These are phyloP conservation scores for Melanophora roralis DNA, from an alignment of 2,888 invertebrate species.

Conservation along the genomic window DNA sequence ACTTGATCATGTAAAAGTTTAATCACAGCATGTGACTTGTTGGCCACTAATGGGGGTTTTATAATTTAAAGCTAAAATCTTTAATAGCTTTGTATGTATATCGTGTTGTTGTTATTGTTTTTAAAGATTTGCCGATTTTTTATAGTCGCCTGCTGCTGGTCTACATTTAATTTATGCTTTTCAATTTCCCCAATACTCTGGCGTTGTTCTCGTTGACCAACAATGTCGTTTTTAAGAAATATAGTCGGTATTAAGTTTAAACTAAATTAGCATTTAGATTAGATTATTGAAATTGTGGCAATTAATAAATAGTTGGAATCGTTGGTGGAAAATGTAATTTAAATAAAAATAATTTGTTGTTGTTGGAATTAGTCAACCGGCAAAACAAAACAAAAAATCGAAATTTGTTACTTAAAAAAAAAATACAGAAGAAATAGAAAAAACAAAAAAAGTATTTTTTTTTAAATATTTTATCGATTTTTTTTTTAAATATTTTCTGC, in stretches of 20 bases:
- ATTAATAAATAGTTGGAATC: slow-evolving; percentile 51
- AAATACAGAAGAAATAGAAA: too few relatives aligned
- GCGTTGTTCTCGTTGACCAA: background rate
- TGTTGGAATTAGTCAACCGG: slow-evolving; percentile 26
- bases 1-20: slow-evolving; percentile 53
- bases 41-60: slow-evolving; percentile 59
- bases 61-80: slow-evolving; percentile 48
- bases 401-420: too few relatives aligned
- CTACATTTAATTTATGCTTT: slow-evolving; percentile 55
- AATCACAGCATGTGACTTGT: slow-evolving; percentile 60
- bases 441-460: too few relatives aligned
- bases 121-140: slow-evolving; percentile 14
- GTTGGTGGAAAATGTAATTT: slow-evolving; percentile 18
- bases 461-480: too few relatives aligned
- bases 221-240: background rate
- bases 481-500: too few relatives aligned
- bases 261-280: slow-evolving; percentile 61
- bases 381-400: background rate
- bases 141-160: slow-evolving; percentile 28
- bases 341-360: slow-evolving; percentile 25
- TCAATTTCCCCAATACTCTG: background rate
- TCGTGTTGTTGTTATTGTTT: background rate
- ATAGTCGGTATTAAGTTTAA: slow-evolving; percentile 32
- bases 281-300: slow-evolving; percentile 55
- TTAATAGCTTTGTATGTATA: background rate